Evolutionary conservation across 2,797 vertebrate species (phyloP).

Genomic region (Anguilla anguilla): DNA sequence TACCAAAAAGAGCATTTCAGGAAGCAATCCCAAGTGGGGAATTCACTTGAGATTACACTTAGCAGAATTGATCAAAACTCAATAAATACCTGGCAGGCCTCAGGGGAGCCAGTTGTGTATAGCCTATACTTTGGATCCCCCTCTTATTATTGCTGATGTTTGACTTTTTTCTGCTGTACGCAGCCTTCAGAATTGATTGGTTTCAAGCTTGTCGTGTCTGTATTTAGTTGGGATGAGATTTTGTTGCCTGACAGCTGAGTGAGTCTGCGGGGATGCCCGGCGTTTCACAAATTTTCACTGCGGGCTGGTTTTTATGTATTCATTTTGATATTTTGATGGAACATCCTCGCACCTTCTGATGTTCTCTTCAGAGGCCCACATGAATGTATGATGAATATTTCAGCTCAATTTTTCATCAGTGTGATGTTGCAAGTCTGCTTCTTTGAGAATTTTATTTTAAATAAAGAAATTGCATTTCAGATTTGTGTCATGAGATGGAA

Average conservation of each 20-base stretch:
- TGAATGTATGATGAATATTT: background rate
- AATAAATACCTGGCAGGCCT: background rate
- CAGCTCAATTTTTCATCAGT: background rate
- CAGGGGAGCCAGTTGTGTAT: background rate
- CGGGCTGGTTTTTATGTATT: background rate
- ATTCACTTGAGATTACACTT: background rate
- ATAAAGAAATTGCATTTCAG: background rate
- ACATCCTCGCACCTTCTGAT: background rate
- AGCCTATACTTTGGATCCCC: background rate
- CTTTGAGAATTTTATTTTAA: background rate
- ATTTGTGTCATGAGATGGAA: background rate
- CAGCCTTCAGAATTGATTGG: background rate
- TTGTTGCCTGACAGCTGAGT: background rate
- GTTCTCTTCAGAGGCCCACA: background rate
- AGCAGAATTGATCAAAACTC: background rate
- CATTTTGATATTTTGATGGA: constrained; percentile 2
- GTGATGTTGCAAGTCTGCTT: background rate
- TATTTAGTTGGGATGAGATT: background rate
- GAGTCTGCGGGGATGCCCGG: background rate
- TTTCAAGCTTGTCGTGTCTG: background rate
- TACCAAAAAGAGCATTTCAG: background rate
- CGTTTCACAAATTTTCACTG: background rate
- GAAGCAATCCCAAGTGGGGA: background rate
- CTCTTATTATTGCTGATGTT: background rate
- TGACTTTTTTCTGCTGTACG: background rate